phyloP scores from a whole-genome alignment of 1,140 invertebrate species.

The Caerostris extrusa region DNA sequence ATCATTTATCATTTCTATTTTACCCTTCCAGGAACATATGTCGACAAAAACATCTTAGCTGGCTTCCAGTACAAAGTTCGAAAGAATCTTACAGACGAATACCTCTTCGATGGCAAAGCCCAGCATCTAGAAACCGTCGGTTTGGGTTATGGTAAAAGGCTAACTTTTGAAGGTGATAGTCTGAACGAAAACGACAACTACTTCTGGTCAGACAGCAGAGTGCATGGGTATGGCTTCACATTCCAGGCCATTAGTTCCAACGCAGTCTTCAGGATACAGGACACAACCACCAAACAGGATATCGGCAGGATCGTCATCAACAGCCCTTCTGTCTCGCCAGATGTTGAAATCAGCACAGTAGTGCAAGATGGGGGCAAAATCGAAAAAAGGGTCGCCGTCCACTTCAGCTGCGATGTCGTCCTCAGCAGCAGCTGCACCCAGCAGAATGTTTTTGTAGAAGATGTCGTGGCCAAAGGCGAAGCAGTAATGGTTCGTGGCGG shows the following conservation, averaged over 20 bases:
- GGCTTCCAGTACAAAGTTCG: constrained; percentile 89
- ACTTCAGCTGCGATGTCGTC: constrained; percentile 48
- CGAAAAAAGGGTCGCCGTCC: constrained; percentile 3
- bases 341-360: constrained; percentile 2
- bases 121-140: constrained; percentile 86
- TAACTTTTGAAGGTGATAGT: constrained; percentile 87
- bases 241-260: constrained; percentile 86
- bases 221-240: constrained; percentile 88
- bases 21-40: constrained; percentile 85
- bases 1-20: constrained; percentile 78
- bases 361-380: constrained; percentile 1
- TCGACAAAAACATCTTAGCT: constrained; percentile 88
- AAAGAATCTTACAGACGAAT: constrained; percentile 84
- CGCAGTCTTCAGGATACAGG: constrained; percentile 85
- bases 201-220: constrained; percentile 90
- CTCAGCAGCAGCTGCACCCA: background rate
- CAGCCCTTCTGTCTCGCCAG: background rate
- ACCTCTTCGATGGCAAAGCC: constrained; percentile 86
- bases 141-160: constrained; percentile 88
- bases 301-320: constrained; percentile 44
- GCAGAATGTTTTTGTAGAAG: constrained; percentile 38
- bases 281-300: background rate
- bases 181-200: constrained; percentile 85
- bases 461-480: constrained; percentile 25
- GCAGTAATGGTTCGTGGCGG: background rate